A percentile compares a stretch with the other conserved stretches of the same genome.
phyloP scores from a whole-genome alignment of 2,113 vertebrate genomes.

The Edolisoma coerulescens region DNA sequence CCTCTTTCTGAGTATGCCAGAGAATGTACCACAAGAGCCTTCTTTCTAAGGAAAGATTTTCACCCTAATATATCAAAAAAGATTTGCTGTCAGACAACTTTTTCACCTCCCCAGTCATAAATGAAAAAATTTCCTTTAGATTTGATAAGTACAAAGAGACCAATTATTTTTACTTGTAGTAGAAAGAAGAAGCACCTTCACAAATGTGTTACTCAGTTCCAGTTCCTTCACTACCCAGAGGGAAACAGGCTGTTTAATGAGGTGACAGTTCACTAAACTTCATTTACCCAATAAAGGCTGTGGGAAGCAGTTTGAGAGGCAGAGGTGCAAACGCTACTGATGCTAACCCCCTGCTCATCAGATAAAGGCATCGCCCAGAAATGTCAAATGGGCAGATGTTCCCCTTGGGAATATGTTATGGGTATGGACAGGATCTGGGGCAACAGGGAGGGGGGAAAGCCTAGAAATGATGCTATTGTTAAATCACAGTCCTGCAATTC shows the following conservation, averaged over 20 bases:
- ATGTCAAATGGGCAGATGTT: background rate
- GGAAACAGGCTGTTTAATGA: background rate
- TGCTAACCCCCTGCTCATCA: background rate
- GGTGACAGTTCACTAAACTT: background rate
- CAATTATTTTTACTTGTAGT: background rate
- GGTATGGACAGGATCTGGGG: background rate
- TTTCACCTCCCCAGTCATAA: background rate
- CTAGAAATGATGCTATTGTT: background rate
- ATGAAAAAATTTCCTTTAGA: background rate
- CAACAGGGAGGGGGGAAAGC: accelerated
- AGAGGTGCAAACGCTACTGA: background rate
- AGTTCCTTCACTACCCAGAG: background rate
- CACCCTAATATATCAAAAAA: background rate
- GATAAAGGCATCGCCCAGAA: background rate
- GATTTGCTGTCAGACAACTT: background rate
- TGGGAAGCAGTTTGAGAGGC: background rate
- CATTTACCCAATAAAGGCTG: background rate
- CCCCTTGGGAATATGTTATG: background rate
- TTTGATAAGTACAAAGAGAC: background rate
- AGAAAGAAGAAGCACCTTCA: background rate
- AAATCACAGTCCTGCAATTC: background rate
- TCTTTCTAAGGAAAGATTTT: background rate
- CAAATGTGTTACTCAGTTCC: background rate
- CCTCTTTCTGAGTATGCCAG: background rate
- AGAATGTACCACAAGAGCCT: background rate